Percentiles rank a stretch among this genome's conserved stretches.
phyloP scores from a whole-genome alignment of 2,888 invertebrate genomes.

The Tridacna gigas region DNA sequence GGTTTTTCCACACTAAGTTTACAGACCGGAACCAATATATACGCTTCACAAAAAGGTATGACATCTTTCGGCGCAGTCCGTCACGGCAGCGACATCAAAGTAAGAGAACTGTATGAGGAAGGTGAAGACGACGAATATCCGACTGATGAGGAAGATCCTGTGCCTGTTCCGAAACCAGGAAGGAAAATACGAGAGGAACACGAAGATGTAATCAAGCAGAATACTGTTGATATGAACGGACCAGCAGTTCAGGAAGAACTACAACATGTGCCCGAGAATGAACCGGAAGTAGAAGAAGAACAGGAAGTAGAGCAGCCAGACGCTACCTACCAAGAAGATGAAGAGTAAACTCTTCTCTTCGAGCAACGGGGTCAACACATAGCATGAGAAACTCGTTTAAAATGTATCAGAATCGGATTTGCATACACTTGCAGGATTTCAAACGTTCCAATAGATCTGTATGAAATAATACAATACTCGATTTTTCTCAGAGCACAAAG shows the following conservation, averaged over 20 bases:
- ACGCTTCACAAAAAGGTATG: slow-evolving; percentile 54
- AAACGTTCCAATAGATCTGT: no score
- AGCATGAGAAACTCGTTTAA: no score
- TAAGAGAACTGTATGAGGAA: slow-evolving; percentile 59
- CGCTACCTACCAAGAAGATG: slow-evolving; percentile 21
- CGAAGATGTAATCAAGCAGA: background rate
- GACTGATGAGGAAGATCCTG: slow-evolving; percentile 59
- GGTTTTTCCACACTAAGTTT: slow-evolving; percentile 16
- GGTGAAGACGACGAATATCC: slow-evolving; percentile 62
- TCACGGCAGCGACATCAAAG: slow-evolving; percentile 54
- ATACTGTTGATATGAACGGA: background rate
- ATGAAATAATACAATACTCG: no score
- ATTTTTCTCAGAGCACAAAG: no score
- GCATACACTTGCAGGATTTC: no score
- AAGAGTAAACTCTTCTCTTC: slow-evolving; percentile 12
- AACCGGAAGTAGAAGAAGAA: slow-evolving; percentile 31
- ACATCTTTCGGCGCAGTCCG: slow-evolving; percentile 55
- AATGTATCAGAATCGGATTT: no score
- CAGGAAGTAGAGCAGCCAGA: slow-evolving; percentile 30
- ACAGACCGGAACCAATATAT: slow-evolving; percentile 55
- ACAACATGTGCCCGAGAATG: slow-evolving; percentile 25
- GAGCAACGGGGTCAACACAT: no score
- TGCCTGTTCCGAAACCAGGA: slow-evolving; percentile 27
- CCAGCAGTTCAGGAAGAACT: slow-evolving; percentile 24
- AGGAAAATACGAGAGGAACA: slow-evolving; percentile 50